Evolutionary conservation across 2,797 vertebrate genomes (phyloP).

Genomic region (Scolopax rusticola): DNA sequence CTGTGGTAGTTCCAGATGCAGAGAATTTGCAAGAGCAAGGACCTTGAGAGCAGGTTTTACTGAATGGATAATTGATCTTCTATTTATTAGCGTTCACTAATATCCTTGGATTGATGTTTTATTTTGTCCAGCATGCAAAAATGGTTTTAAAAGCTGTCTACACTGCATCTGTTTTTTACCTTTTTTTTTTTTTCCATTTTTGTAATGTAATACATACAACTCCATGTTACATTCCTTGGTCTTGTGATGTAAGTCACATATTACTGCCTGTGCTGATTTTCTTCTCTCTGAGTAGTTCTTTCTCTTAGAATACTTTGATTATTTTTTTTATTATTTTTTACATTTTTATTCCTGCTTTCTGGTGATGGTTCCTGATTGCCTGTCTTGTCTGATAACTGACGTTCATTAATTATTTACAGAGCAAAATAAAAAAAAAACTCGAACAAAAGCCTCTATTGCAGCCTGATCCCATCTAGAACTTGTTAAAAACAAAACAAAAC

Average conservation of each 20-base stretch:
- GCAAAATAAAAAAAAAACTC: constrained; percentile 75
- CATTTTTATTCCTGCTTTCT: constrained; percentile 84
- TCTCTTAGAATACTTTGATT: constrained; percentile 78
- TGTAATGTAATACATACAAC: constrained; percentile 58
- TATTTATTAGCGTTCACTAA: not conserved
- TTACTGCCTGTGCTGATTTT: constrained; percentile 76
- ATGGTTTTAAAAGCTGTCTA: constrained; percentile 23
- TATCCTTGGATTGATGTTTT: constrained; percentile 8
- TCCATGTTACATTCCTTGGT: constrained; percentile 68
- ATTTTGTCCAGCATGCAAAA: constrained; percentile 46
- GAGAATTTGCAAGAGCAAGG: not conserved
- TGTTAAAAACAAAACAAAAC: constrained; percentile 63
- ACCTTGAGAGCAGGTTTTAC: not conserved
- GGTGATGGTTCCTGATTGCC: constrained; percentile 99
- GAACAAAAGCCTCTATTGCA: constrained; percentile 97
- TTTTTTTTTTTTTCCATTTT: constrained; percentile 23
- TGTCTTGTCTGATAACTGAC: constrained; percentile 96
- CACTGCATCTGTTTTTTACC: not conserved
- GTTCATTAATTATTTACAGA: constrained; percentile 80
- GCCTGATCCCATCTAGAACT: constrained; percentile 94
- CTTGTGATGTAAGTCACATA: constrained; percentile 72
- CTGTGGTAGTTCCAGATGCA: not conserved
- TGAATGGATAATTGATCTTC: not conserved
- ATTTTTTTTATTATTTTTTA: constrained; percentile 67
- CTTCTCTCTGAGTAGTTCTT: constrained; percentile 77